phyloP scores from a whole-genome alignment of 2,888 invertebrate species.

The Apamea monoglypha region DNA sequence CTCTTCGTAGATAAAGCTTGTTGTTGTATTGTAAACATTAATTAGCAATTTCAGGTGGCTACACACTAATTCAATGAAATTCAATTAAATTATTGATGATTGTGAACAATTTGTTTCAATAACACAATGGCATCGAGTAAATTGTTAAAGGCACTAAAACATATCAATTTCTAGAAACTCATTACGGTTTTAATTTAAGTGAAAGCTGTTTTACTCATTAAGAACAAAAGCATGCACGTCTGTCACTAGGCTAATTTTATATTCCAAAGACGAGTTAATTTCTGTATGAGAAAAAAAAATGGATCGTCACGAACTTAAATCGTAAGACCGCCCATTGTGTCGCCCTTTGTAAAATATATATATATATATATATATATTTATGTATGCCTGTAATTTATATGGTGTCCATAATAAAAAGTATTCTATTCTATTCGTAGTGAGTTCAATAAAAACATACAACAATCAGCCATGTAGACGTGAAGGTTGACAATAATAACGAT shows the following conservation, averaged over 20 bases:
- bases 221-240: too few species aligned
- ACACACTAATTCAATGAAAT: conserved; percentile 22
- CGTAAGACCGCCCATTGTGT: too few species aligned
- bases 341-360: too few species aligned
- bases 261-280: background rate
- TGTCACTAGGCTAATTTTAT: too few species aligned
- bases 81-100: conserved; percentile 30
- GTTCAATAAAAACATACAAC: background rate
- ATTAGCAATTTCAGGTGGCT: conserved; percentile 48
- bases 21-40: conserved; percentile 53
- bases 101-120: conserved; percentile 14
- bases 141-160: background rate
- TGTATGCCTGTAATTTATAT: too few species aligned
- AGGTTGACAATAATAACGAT: background rate
- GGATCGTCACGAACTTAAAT: background rate
- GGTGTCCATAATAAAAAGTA: too few species aligned
- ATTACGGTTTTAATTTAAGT: background rate
- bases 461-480: background rate
- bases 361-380: too few species aligned
- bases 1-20: conserved; percentile 16
- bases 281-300: background rate
- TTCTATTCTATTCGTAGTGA: too few species aligned
- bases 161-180: conserved; percentile 1
- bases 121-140: background rate
- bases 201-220: background rate